Evolutionary conservation across 2,888 invertebrate species (phyloP), one percentile per base, ranked within the genome.

Genomic region (Gymnocheta viridis): DNA sequence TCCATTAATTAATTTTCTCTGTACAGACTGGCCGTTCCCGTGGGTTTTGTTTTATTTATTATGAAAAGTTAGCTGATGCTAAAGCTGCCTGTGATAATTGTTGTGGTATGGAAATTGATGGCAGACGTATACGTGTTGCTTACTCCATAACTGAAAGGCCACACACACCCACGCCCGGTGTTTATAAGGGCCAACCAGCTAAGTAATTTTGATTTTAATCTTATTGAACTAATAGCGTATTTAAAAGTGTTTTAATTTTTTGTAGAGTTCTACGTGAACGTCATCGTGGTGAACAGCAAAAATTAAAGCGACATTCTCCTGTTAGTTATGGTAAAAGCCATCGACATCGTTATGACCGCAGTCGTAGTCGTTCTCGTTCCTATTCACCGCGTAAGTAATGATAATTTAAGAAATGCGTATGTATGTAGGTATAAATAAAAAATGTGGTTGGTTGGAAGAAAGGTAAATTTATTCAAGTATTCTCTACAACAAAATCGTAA

Each of bases 1-100:
- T 56, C 0, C 3, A 17, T 10, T 22, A 22, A 35, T 1, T 12
- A 9, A n/a, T 69, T 84, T 86, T 81, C 92, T 44, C 17, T 27
- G 4, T 92, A 29, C 92, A 98, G 97, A 97, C 97, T 87, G 97
- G 97, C 6, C 94, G 97, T 74, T 98, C 98, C 0, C 94, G 98
- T 88, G 99, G 98, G n/a, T 99, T 98, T 93, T 96, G 97, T 88
- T 99, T 99, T 93, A 96, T 99, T 60, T 99, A 99, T 93, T 98
- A 96, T 93, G 96, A 96, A 92, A 95, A 95, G 81, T 93, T 95
- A 62, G 96, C 96, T 82, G 98, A 98, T 93, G 98, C 99, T 0
- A 96, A 96, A 91, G 95, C 96, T 76, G 99, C 99, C 7, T 98
- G 98, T 93, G 98, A 98, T 89, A 95, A 96, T 88, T 98, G 98